Conservation (phyloP, 2,797 vertebrate species). For the Ctenosaura bakeri region DNA sequence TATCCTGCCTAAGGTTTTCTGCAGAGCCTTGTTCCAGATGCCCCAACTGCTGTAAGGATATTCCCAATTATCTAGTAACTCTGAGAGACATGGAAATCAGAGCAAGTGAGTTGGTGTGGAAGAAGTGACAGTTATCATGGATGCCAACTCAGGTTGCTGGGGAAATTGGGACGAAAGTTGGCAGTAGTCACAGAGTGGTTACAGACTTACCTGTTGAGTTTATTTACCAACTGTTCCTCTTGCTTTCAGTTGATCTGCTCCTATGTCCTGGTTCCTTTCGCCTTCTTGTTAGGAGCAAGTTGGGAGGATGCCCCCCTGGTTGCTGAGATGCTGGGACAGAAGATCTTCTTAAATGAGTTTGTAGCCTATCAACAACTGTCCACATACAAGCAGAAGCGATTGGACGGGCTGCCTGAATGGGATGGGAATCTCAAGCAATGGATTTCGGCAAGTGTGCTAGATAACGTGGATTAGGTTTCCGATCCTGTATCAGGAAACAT, state of each 20-base stretch:
- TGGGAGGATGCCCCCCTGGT: constrained; percentile 87
- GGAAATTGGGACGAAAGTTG: not conserved
- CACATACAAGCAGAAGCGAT: constrained; percentile 82
- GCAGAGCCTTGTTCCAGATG: not conserved
- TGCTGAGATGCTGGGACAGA: constrained; percentile 92
- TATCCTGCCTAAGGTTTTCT: not conserved
- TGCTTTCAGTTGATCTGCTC: constrained; percentile 91
- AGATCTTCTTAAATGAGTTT: constrained; percentile 96
- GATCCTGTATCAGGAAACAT: no score
- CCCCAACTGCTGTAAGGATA: not conserved
- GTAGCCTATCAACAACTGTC: constrained; percentile 91
- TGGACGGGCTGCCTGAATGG: constrained; percentile 82
- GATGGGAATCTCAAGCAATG: constrained; percentile 79
- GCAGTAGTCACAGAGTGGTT: not conserved
- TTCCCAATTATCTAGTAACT: not conserved
- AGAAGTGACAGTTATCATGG: not conserved
- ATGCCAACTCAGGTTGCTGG: no score
- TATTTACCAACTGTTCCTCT: not conserved
- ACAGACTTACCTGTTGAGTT: not conserved
- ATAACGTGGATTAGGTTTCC: no score
- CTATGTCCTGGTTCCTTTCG: constrained; percentile 92
- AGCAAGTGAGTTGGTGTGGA: not conserved
- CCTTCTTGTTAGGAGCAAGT: constrained; percentile 93
- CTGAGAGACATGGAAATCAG: not conserved
- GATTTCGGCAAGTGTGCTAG: constrained; percentile 85